Percentiles rank a stretch among this genome's conserved stretches.
Evolutionary conservation across 2,113 vertebrate genomes (phyloP).

Genomic region (Laticauda colubrina): DNA sequence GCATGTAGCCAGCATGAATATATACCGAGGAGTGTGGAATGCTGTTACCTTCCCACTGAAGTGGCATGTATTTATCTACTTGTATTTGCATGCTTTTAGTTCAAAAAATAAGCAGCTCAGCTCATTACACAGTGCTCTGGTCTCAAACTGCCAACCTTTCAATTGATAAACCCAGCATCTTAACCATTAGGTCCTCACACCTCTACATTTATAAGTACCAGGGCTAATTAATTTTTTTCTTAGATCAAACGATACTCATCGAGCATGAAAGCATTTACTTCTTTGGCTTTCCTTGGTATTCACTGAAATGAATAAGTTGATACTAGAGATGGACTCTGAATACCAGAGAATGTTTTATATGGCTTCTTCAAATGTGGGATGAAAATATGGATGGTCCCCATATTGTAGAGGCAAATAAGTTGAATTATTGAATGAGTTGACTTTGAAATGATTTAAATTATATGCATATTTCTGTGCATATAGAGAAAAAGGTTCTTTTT

Average conservation of each 20-base stretch:
- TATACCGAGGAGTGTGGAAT: no score
- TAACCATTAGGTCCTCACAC: background rate
- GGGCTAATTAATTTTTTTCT: background rate
- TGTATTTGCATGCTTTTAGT: background rate
- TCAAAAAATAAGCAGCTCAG: no score
- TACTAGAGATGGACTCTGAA: background rate
- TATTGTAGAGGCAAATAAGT: background rate
- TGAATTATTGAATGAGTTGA: background rate
- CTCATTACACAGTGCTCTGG: no score
- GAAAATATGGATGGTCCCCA: background rate
- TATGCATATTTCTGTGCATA: background rate
- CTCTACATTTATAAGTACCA: background rate
- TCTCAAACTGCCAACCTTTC: no score
- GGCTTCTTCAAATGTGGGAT: background rate
- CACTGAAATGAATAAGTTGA: background rate
- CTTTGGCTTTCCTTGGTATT: background rate
- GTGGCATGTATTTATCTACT: background rate
- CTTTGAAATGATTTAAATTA: background rate
- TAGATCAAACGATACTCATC: background rate
- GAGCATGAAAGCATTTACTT: background rate
- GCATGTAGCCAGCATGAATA: no score
- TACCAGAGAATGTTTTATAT: background rate
- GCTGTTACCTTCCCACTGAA: background rate
- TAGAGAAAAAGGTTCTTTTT: background rate
- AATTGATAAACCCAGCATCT: no score